These are phyloP conservation scores for Papilio protenor DNA, from an alignment of 2,888 invertebrate species.

Conservation along the genomic window DNA sequence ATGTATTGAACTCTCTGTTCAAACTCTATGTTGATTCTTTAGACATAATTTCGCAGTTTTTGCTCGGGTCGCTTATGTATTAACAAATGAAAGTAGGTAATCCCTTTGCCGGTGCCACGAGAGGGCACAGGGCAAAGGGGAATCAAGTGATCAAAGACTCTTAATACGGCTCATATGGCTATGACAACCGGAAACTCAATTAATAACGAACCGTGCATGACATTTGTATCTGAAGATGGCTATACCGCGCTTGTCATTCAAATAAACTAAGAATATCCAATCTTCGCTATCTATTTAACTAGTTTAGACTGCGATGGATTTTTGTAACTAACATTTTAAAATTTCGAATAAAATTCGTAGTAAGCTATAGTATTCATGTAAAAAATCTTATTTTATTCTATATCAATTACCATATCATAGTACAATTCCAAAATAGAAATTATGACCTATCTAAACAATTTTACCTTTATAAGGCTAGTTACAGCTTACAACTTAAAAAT, in stretches of 20 bases:
- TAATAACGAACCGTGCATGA: not conserved
- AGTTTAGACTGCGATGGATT: too few relatives aligned
- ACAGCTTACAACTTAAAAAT: too few relatives aligned
- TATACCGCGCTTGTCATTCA: not conserved
- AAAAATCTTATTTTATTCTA: too few relatives aligned
- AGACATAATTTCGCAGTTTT: not conserved
- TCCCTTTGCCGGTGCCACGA: not conserved
- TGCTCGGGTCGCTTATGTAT: not conserved
- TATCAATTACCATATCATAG: too few relatives aligned
- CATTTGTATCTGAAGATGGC: not conserved
- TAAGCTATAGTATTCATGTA: too few relatives aligned
- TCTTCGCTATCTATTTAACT: too few relatives aligned
- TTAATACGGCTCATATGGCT: not conserved
- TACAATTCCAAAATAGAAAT: too few relatives aligned
- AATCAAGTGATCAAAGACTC: conserved; percentile 7
- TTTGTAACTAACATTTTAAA: too few relatives aligned
- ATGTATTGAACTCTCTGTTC: too few relatives aligned
- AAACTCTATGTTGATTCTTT: not conserved
- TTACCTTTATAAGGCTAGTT: too few relatives aligned
- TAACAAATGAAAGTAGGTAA: not conserved
- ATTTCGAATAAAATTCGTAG: too few relatives aligned
- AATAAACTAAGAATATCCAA: not conserved
- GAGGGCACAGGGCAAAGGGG: not conserved
- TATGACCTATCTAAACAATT: too few relatives aligned
- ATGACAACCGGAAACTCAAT: not conserved